Conservation (phyloP, 2,797 vertebrate genomes). For the Rhabdophis nuchalis region DNA sequence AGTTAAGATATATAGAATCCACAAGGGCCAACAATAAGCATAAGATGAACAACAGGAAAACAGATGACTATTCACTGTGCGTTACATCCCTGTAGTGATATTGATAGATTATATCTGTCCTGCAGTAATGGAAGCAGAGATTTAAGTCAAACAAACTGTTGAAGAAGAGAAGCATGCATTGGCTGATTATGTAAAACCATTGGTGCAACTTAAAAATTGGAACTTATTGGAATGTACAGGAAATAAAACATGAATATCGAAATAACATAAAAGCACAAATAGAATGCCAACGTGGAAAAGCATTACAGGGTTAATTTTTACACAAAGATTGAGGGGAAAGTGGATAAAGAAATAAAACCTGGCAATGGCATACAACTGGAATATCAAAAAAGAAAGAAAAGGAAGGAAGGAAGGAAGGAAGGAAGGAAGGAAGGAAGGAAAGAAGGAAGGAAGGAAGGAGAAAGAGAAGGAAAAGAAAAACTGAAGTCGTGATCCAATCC, state of each 20-base stretch:
- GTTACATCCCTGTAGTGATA: not conserved
- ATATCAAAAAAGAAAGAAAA: not conserved
- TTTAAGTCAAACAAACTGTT: not conserved
- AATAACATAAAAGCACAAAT: not conserved
- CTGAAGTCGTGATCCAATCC: not conserved
- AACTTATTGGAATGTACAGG: not conserved
- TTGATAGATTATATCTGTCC: not conserved
- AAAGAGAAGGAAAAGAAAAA: not conserved
- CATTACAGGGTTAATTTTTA: not conserved
- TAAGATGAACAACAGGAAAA: not conserved
- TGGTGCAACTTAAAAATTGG: not conserved
- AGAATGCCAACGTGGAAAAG: not conserved
- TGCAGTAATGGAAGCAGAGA: not conserved
- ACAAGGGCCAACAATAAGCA: not conserved
- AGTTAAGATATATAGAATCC: conserved; percentile 10
- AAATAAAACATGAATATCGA: not conserved
- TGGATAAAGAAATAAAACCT: not conserved
- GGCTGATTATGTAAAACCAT: not conserved
- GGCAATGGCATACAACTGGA: not conserved
- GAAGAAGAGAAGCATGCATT: not conserved
- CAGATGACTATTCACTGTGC: not conserved
- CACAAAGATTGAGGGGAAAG: not conserved
- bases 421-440: too few species aligned
- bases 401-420: too few species aligned
- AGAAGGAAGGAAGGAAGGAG: too few species aligned